Conservation (phyloP, 2,888 invertebrate species). For the Metacarcinus magister region DNA sequence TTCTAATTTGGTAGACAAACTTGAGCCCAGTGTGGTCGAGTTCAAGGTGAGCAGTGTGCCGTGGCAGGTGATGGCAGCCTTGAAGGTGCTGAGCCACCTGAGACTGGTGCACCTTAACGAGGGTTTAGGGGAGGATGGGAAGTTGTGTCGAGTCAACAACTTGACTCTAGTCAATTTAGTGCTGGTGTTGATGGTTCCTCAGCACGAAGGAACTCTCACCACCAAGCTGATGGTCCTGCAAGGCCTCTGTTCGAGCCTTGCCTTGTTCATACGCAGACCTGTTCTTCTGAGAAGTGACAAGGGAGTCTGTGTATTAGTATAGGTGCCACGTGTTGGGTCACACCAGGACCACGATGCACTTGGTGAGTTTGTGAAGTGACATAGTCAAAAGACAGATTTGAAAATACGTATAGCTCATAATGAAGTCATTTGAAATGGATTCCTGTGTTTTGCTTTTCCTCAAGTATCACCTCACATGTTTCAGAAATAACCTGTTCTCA, state of each 20-base stretch:
- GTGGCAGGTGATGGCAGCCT: slow-evolving; percentile 88
- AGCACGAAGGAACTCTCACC: slow-evolving; percentile 93
- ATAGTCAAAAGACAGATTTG: background rate
- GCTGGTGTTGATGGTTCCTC: slow-evolving; percentile 93
- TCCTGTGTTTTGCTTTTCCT: background rate
- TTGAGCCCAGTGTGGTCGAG: slow-evolving; percentile 85
- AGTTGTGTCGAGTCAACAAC: slow-evolving; percentile 87
- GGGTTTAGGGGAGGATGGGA: slow-evolving; percentile 64
- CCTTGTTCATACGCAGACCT: slow-evolving; percentile 92
- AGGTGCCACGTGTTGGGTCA: background rate
- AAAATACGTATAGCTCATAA: background rate
- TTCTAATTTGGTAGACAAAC: too few relatives aligned
- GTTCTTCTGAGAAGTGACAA: slow-evolving; percentile 87
- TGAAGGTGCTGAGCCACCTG: slow-evolving; percentile 84
- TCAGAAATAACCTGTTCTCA: too few relatives aligned
- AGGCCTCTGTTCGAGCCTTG: slow-evolving; percentile 88
- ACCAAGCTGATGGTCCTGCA: slow-evolving; percentile 88
- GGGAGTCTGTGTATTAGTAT: background rate
- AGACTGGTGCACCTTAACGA: slow-evolving; percentile 70
- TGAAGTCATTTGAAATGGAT: background rate
- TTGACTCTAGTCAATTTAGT: slow-evolving; percentile 97
- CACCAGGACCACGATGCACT: background rate
- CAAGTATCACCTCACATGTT: background rate
- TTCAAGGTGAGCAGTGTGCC: slow-evolving; percentile 85
- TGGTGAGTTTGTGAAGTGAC: background rate